A percentile compares a stretch with the other conserved stretches of the same genome.
Evolutionary conservation across 2,113 vertebrate genomes (phyloP).

Genomic region (Syngnathoides biaculeatus): DNA sequence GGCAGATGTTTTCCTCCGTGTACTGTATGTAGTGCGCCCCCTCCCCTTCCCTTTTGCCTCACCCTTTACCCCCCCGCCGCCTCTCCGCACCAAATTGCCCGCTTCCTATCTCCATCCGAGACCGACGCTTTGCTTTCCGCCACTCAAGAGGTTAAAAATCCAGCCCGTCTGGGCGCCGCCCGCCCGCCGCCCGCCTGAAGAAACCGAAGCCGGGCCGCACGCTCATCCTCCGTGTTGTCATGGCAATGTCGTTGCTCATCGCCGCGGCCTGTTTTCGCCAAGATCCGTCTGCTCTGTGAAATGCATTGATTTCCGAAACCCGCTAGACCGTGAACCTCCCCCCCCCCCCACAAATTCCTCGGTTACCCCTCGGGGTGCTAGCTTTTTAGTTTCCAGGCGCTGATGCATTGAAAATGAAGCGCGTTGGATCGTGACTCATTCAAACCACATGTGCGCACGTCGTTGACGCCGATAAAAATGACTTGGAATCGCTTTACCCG

Average conservation of each 20-base stretch:
- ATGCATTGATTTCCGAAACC: constrained; percentile 65
- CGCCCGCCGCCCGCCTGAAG: constrained; percentile 64
- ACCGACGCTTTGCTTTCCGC: constrained; percentile 62
- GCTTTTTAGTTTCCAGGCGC: constrained; percentile 41
- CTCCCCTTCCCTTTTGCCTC: not conserved
- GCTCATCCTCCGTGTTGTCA: constrained; percentile 86
- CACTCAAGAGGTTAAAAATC: constrained; percentile 73
- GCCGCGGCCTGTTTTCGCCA: constrained; percentile 83
- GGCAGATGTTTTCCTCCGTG: constrained; percentile 36
- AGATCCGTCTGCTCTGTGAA: constrained; percentile 79
- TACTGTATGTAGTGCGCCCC: constrained; percentile 1
- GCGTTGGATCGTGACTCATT: constrained; percentile 17
- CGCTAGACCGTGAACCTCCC: constrained; percentile 54
- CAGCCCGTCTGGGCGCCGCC: constrained; percentile 63
- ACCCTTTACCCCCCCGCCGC: constrained; percentile 3
- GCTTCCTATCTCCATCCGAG: constrained; percentile 40
- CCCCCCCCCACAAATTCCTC: no score
- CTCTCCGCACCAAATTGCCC: not conserved
- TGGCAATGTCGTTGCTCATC: constrained; percentile 87
- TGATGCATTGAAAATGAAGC: constrained; percentile 23
- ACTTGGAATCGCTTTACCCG: not conserved
- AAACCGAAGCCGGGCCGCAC: constrained; percentile 63
- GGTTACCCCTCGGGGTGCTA: constrained; percentile 38
- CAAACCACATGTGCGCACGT: constrained; percentile 30
- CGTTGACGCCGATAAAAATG: constrained; percentile 29